A percentile compares a stretch with the other conserved stretches of the same genome.
Conservation (phyloP, 2,797 vertebrate species). For the Rallus crepitans region DNA sequence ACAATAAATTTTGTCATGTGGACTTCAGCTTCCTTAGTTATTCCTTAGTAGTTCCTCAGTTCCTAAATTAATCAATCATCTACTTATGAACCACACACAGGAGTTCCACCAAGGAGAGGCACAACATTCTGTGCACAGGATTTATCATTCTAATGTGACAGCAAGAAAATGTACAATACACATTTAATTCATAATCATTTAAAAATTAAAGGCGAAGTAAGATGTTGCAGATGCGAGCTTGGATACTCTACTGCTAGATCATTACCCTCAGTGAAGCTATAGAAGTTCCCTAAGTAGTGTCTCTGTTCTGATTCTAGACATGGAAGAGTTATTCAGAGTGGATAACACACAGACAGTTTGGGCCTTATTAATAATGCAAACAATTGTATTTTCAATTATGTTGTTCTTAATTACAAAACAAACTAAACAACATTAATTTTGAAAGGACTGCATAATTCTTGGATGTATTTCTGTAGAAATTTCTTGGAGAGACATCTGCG, state of each 20-base stretch:
- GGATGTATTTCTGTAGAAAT: slow-evolving; percentile 5
- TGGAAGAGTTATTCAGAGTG: not conserved
- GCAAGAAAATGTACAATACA: not conserved
- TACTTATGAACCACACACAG: no score
- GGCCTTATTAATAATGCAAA: slow-evolving; percentile 45
- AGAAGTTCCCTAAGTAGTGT: not conserved
- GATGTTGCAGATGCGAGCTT: not conserved
- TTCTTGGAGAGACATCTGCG: slow-evolving; percentile 23
- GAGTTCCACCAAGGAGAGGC: not conserved
- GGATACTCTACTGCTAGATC: not conserved
- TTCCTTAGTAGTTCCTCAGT: not conserved
- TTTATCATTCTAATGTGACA: not conserved
- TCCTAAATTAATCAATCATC: not conserved
- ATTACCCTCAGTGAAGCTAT: not conserved
- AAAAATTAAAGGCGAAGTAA: not conserved
- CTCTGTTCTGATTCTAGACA: not conserved
- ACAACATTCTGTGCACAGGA: not conserved
- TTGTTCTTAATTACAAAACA: slow-evolving; percentile 37
- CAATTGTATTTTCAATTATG: slow-evolving; percentile 22
- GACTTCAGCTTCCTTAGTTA: not conserved
- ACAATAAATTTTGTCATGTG: not conserved
- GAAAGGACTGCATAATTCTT: slow-evolving; percentile 24
- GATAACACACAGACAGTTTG: not conserved
- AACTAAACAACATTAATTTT: slow-evolving; percentile 39
- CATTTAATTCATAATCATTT: not conserved